Base-by-base conservation (phyloP, 2,888 invertebrate genomes). In the Acronicta leporina region DNA sequence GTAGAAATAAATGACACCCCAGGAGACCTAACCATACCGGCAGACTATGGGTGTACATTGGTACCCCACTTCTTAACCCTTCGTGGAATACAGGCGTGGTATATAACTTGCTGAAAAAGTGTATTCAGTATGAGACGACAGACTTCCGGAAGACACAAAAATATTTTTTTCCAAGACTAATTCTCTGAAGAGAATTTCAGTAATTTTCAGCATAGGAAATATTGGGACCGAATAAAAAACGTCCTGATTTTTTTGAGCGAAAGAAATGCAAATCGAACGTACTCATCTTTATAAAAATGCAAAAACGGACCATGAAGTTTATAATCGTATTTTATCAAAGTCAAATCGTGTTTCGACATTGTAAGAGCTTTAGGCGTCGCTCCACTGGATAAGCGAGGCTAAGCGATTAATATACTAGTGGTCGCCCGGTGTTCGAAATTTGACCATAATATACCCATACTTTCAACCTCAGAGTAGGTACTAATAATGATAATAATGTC, bases 321-420 rank as follows among this genome's bases (percentile, higher is more conserved):
- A 82, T 91, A 92, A 92, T 91, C 83, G 83, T 85, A 88, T 92
- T 92, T 89, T 86, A 87, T 91, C 89, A 89, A 88, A 91, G 89
- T 89, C 88, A 85, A 89, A 88, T 89, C 85, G 80, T 81, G 88
- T 89, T 89, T 87, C 83, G 85, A 88, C 87, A 88, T 89, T 86
- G 86, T 83, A 76, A 80, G 77, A 77, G 85, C 79, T 81, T 82
- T 82, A 9, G 44, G 46, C n/a, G 11, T 14, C 44, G 20, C 11
- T 4, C 25, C 15, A 68, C 25, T 16, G 25, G 3, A 38, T 50
- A 15, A 54, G 61, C 72, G 58, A 33, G 44, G 62, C 61, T 43
- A 30, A 13, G 35, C 33, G 35, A 20, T 2, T 42, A 11, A 16
- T n/a, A n/a, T n/a, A n/a, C n/a, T n/a, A n/a, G n/a, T n/a, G n/a